phyloP scores from a whole-genome alignment of 1,140 invertebrate genomes.

The Coenobita brevimanus region DNA sequence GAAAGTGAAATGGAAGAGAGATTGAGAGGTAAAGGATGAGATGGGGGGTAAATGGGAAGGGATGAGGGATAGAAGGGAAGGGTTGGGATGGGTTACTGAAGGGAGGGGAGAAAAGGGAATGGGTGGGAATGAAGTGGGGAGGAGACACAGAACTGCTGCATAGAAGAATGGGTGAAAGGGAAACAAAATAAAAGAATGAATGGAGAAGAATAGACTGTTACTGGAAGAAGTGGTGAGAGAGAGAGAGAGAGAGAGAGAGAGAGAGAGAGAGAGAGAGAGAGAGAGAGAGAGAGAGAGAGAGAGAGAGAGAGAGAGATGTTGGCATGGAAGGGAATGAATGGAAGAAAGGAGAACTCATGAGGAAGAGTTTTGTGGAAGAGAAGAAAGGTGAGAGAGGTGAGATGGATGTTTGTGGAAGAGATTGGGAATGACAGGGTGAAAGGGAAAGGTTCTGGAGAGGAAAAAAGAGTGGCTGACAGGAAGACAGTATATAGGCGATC shows the following conservation, averaged over 20 bases:
- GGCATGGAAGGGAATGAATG: not conserved
- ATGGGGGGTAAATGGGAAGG: not conserved
- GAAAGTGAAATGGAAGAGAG: not conserved
- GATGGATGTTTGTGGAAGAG: too few species aligned
- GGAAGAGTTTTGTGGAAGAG: too few species aligned
- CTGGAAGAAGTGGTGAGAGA: slow-evolving; percentile 9
- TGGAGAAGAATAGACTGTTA: not conserved
- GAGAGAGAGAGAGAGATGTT: not conserved
- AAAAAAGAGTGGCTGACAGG: too few species aligned
- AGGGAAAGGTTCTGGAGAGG: too few species aligned
- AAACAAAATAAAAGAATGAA: not conserved
- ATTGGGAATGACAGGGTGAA: too few species aligned
- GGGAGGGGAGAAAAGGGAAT: not conserved
- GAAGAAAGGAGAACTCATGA: not conserved
- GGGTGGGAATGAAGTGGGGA: slow-evolving; percentile 7
- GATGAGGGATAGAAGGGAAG: not conserved
- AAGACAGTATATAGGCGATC: too few species aligned
- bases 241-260: not conserved
- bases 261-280: slow-evolving; percentile 4
- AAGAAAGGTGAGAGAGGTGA: too few species aligned
- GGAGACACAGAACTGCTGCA: not conserved
- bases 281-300: not conserved
- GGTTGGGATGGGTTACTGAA: not conserved
- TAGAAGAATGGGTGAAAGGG: not conserved
- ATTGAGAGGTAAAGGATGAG: not conserved